Evolutionary conservation across 2,888 invertebrate species (phyloP), one percentile per base, ranked within the genome.

Genomic region (Noctua janthe): DNA sequence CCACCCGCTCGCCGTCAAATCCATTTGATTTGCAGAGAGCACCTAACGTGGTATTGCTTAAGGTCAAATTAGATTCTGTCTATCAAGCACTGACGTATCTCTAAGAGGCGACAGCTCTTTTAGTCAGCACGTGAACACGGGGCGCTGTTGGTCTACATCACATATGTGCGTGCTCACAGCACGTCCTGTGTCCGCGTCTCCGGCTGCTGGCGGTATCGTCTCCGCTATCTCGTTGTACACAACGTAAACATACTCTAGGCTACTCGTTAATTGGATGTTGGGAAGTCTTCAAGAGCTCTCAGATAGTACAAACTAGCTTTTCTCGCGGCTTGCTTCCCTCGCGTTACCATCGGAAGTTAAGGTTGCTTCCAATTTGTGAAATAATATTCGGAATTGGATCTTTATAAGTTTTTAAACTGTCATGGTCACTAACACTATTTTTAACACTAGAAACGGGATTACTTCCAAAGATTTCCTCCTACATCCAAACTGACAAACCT

Each of bases 61-160:
- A 62, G 69, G 72, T 78, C 69, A 87, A 76, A 84, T 86, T 66
- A 81, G 73, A 56, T 84, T 80, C 39, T 49, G 62, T 76, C 74
- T 70, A 67, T 83, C 67, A 35, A 76, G 11, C 54, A 47, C 54
- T 39, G 74, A 74, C 71, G 62, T 39, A 78, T 69, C 51, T 67
- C 29, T 54, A 17, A 49, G 15, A 54, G 59, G 67, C 29, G 17
- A 11, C 23, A 47, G 3, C 11, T 56, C 54, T 35, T 17, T 47
- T 23, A 8, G 62, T 43, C 23, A 15, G 35, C 23, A 20, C 20
- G n/a, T n/a, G n/a, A 29, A n/a, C n/a, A 29, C 62, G 62, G 29
- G 15, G 29, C 29, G 62, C 62, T 29, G 62, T 11, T 10, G n/a
- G 11, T 59, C 11, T 56, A 62, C 62, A 29, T 29, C 62, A 29